These are phyloP conservation scores for Leptosomus discolor DNA, from an alignment of 2,113 vertebrate species.

Conservation along the genomic window DNA sequence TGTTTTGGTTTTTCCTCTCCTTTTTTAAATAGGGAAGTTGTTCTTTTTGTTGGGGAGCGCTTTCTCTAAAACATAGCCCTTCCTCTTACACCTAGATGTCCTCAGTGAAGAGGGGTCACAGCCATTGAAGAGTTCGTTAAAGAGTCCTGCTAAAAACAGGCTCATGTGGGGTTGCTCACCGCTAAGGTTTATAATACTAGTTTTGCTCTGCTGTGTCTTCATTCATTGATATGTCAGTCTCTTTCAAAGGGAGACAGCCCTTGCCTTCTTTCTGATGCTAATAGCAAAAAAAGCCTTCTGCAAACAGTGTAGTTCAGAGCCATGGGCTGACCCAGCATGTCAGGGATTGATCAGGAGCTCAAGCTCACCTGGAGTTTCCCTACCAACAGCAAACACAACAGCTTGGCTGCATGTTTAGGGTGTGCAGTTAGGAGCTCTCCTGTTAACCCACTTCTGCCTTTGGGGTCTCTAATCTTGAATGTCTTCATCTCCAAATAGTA, in stretches of 20 bases:
- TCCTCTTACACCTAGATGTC: background rate
- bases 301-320: slow-evolving; percentile 35
- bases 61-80: background rate
- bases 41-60: background rate
- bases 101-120: background rate
- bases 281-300: slow-evolving; percentile 36
- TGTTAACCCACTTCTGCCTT: background rate
- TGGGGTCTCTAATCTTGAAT: background rate
- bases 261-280: background rate
- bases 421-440: background rate
- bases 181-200: background rate
- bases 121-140: background rate
- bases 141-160: background rate
- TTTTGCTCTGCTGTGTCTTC: background rate
- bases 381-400: background rate
- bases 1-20: background rate
- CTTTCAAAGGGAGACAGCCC: background rate
- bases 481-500: background rate
- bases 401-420: background rate
- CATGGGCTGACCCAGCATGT: background rate
- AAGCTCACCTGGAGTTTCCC: background rate
- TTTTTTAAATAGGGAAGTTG: background rate
- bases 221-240: background rate
- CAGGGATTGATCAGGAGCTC: slow-evolving; percentile 11
- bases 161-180: background rate